A percentile compares a stretch with the other conserved stretches of the same genome.
Conservation (phyloP, 2,888 invertebrate species). For the Scelioninae gen. 2 region DNA sequence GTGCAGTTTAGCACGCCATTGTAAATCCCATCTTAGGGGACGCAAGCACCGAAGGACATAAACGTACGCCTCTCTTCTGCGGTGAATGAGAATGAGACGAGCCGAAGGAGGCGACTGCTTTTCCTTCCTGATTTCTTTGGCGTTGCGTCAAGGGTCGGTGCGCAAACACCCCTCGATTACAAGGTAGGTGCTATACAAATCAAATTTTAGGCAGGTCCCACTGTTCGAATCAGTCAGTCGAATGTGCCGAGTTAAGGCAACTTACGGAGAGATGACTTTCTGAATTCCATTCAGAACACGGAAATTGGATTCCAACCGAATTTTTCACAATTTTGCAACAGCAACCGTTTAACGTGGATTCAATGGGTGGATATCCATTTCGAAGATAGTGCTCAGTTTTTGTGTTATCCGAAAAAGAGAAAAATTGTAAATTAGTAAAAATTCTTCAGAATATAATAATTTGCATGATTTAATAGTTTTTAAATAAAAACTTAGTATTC, state of each 20-base stretch:
- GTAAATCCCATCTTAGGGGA: conserved; percentile 56
- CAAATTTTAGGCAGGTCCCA: conserved; percentile 64
- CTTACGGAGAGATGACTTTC: too few species aligned
- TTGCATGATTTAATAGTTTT: too few species aligned
- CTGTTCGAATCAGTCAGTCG: conserved; percentile 49
- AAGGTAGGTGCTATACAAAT: conserved; percentile 67
- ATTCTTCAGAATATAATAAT: too few species aligned
- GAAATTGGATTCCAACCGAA: too few species aligned
- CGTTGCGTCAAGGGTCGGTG: conserved; percentile 63
- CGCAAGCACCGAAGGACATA: conserved; percentile 40
- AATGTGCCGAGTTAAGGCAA: conserved; percentile 31
- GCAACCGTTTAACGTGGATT: too few species aligned
- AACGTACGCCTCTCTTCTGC: conserved; percentile 27
- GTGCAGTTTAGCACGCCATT: conserved; percentile 48
- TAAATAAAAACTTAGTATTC: too few species aligned
- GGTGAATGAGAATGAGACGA: conserved; percentile 55
- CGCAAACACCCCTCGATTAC: conserved; percentile 64
- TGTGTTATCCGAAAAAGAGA: too few species aligned
- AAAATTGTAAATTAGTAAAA: too few species aligned
- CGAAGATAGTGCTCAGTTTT: too few species aligned
- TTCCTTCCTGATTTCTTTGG: conserved; percentile 47
- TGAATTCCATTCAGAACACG: too few species aligned
- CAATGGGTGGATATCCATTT: too few species aligned
- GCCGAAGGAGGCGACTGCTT: conserved; percentile 41
- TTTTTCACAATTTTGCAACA: too few species aligned